Conservation (phyloP, 2,888 invertebrate genomes). For the Nomada ferruginata region DNA sequence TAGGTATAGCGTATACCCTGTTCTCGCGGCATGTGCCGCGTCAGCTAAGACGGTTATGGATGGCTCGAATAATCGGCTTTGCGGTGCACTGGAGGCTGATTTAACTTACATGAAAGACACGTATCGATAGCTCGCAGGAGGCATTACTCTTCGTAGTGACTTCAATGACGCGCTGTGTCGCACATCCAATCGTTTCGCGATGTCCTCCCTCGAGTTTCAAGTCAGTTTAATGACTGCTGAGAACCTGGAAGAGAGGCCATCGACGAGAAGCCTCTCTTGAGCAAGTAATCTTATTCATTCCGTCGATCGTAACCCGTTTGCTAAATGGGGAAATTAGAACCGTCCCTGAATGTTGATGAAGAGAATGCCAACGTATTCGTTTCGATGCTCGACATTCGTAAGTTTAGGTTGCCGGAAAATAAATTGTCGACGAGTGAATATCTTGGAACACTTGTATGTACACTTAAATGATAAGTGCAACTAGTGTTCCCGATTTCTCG, state of each 20-base stretch:
- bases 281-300: not conserved
- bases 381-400: too few species aligned
- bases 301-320: not conserved
- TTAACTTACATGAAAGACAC: slow-evolving; percentile 58
- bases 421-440: too few species aligned
- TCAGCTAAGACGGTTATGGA: slow-evolving; percentile 52
- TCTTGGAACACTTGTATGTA: too few species aligned
- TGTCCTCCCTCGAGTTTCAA: not conserved
- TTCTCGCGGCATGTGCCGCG: not conserved
- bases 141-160: slow-evolving; percentile 52
- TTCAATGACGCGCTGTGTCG: slow-evolving; percentile 22
- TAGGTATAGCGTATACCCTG: slow-evolving; percentile 6
- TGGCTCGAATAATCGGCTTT: slow-evolving; percentile 69
- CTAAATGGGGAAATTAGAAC: not conserved
- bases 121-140: slow-evolving; percentile 62
- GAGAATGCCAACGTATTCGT: too few species aligned
- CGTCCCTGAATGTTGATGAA: too few species aligned
- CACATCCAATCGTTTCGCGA: not conserved
- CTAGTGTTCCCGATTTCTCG: too few species aligned
- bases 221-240: not conserved
- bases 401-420: too few species aligned
- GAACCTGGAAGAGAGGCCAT: not conserved
- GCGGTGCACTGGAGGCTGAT: slow-evolving; percentile 48
- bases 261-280: not conserved
- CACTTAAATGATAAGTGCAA: too few species aligned